Evolutionary conservation across 2,797 vertebrate species (phyloP), one percentile per base, ranked within the genome.

Genomic region (Anguilla megastoma): DNA sequence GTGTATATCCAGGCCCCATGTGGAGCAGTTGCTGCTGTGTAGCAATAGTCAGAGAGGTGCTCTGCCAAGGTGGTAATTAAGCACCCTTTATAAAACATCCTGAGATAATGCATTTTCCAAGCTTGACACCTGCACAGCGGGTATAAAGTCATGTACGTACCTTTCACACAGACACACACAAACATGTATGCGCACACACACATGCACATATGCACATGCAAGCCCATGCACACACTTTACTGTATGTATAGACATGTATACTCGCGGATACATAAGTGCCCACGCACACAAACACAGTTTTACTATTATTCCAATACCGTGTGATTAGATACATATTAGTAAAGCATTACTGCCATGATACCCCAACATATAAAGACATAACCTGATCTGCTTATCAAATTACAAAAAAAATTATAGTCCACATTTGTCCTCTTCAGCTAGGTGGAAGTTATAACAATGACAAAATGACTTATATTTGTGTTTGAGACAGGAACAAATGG

Each of bases 81-180:
- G 10, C 27, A 45, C 76, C 86, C 12, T 41, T 50, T 83, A 58
- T 87, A 63, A 27, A 30, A 82, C 56, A n/a, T 33, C 45, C 79
- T 60, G 52, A 83, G 79, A 87, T 41, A 50, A 80, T 82, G 18
- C 30, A 83, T 87, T 83, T 82, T 33, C 36, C 58, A 82, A 21
- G 5, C 4, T 10, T 63, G 60, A 63, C 60, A 4, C 60, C 60
- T 66, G 79, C 41, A 60, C 24, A 60, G 56, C 86, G 6, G 56
- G 41, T 27, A 21, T 18, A 16, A 63, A 54, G 45, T 60, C 76
- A 83, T n/a, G 50, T 16, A 36, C 14, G 16, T 45, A 84, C 6
- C 41, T 83, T 45, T 45, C 79, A 83, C 33, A 33, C 41, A 50
- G 58, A 36, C 45, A 58, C 27, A 63, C 36, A 7, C 56, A 54